These are phyloP conservation scores for Galleria mellonella DNA, from an alignment of 1,140 invertebrate species.

Conservation along the genomic window DNA sequence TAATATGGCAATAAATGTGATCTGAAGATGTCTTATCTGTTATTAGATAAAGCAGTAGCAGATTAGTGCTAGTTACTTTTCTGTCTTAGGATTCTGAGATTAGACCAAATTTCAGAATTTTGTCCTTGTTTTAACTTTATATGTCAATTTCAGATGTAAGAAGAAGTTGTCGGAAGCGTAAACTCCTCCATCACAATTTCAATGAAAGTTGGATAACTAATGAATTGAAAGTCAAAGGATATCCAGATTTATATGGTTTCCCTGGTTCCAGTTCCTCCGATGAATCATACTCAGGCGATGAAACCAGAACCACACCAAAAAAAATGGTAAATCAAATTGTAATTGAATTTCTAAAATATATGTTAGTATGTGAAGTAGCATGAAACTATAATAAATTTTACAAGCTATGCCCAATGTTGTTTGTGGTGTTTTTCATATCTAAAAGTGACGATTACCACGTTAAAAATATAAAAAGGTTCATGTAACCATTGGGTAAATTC, in stretches of 20 bases:
- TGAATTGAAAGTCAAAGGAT: slow-evolving; percentile 70
- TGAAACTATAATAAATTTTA: too few species aligned
- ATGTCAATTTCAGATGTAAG: slow-evolving; percentile 47
- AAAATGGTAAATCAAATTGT: slow-evolving; percentile 26
- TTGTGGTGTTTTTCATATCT: neutral
- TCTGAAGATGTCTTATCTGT: too few species aligned
- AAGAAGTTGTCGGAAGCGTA: slow-evolving; percentile 66
- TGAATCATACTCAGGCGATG: slow-evolving; percentile 61
- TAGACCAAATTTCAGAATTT: too few species aligned
- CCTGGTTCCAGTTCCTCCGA: slow-evolving; percentile 57
- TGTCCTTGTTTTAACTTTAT: too few species aligned
- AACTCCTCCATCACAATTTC: slow-evolving; percentile 68
- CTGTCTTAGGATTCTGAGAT: too few species aligned
- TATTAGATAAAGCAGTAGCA: too few species aligned
- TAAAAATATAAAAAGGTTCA: too few species aligned
- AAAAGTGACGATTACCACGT: too few species aligned
- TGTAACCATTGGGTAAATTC: too few species aligned
- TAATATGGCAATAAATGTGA: too few species aligned
- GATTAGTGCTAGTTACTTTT: too few species aligned
- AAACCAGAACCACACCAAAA: slow-evolving; percentile 39
- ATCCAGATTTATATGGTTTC: slow-evolving; percentile 62
- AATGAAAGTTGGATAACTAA: slow-evolving; percentile 75
- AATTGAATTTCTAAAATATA: slow-evolving; percentile 9
- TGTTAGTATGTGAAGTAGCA: too few species aligned
- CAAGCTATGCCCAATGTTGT: neutral